A percentile compares a stretch with the other conserved stretches of the same genome.
phyloP scores from a whole-genome alignment of 2,888 invertebrate genomes.

The Agrochola macilenta region DNA sequence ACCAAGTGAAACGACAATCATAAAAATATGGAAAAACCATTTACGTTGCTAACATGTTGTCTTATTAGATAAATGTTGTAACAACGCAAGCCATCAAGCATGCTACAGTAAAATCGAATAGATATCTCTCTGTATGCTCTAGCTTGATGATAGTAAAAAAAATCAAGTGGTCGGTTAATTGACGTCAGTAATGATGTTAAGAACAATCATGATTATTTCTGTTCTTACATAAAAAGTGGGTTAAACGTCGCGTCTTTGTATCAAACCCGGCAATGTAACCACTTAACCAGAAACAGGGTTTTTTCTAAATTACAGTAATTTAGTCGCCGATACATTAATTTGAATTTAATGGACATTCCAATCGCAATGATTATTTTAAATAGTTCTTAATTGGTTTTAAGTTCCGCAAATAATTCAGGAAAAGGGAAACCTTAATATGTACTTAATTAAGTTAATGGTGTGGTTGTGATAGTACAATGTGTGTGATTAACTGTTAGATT shows the following conservation, averaged over 20 bases:
- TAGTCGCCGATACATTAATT: conserved; percentile 13
- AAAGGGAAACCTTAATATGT: background rate
- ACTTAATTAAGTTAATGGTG: conserved; percentile 10
- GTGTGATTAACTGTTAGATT: conserved; percentile 1
- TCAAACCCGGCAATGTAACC: background rate
- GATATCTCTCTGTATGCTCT: background rate
- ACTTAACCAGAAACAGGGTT: background rate
- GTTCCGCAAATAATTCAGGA: conserved; percentile 17
- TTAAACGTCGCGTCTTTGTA: background rate
- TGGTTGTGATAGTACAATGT: conserved; percentile 17
- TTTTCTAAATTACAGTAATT: conserved; percentile 32
- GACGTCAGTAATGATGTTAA: conserved; percentile 12
- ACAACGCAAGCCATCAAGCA: background rate
- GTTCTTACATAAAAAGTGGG: background rate
- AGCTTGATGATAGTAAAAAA: background rate
- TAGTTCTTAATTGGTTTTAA: conserved; percentile 16
- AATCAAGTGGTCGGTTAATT: conserved; percentile 5
- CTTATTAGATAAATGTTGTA: background rate
- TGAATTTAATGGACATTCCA: conserved; percentile 16
- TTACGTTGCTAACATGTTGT: background rate
- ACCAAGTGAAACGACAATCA: too few species aligned
- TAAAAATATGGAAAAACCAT: conserved; percentile 20
- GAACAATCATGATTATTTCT: background rate
- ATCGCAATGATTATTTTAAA: conserved; percentile 1
- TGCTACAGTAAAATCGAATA: background rate